Base-by-base conservation (phyloP, 2,888 invertebrate genomes). In the Zonitis immaculata region DNA sequence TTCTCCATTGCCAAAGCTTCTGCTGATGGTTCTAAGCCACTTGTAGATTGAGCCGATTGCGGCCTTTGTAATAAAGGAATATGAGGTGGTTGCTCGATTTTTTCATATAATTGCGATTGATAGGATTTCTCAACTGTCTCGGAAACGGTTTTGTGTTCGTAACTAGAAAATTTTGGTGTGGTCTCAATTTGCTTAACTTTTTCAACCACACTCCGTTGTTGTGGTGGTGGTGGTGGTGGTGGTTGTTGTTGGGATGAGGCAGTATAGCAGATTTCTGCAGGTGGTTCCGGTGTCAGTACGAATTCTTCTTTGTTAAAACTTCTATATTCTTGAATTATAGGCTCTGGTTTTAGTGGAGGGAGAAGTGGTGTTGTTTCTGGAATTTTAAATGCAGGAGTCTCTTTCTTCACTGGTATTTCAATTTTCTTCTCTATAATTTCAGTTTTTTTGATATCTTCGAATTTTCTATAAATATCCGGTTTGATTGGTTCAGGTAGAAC, bases 1-100 rank as follows among this genome's bases (percentile, higher is more conserved):
- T 84, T 86, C 59, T 86, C 85, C 86, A 86, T 86, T 49, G 81
- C 78, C 43, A 86, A 66, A 1, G 79, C 86, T 67, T 86, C 83
- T 0, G 80, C 79, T 3, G 86, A 85, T 7, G 86, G 68, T 47
- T 66, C 67, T 1, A 54, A 44, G 16, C 57, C 61, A 18, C 35
- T 35, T 1, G 14, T 5, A 3, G 64, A 64, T 42, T 61, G 52
- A 11, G 62, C 61, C 26, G 65, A 65, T 9, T 60, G 43, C 6
- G 68, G 66, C 47, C 79, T 46, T 30, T 52, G 27, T 32, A 26
- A 28, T 9, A 42, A 64, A 28, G 65, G 60, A 6, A 58, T 61
- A 20, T 67, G 67, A 20, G 59, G 51, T 25, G 67, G 66, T 55
- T 64, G 57, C 32, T 69, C 65, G 11, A 53, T 39, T 52, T 65